phyloP scores from a whole-genome alignment of 1,140 invertebrate species.

The honey bee (Apis mellifera) region DNA sequence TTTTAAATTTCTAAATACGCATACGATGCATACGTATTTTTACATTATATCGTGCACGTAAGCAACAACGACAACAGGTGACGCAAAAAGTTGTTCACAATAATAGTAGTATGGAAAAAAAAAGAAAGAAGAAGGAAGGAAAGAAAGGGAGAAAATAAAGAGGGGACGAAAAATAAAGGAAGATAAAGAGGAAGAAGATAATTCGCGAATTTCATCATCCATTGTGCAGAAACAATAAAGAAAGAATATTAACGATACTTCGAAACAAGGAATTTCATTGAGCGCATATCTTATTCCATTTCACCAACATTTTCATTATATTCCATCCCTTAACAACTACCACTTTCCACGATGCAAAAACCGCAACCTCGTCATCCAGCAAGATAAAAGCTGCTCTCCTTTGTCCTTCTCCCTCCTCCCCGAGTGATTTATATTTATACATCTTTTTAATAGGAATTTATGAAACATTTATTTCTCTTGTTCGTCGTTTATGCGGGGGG shows the following conservation, averaged over 20 bases:
- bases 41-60: not conserved
- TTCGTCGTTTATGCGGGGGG: not conserved
- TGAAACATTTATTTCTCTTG: not conserved
- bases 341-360: not conserved
- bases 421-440: not conserved
- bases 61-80: not conserved
- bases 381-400: not conserved
- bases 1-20: not conserved
- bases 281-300: not conserved
- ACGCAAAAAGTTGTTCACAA: not conserved
- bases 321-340: not conserved
- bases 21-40: not conserved
- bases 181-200: not conserved
- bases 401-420: not conserved
- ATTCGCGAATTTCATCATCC: not conserved
- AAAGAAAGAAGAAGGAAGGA: not conserved
- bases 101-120: no score
- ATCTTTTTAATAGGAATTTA: not conserved
- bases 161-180: not conserved
- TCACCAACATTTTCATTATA: not conserved
- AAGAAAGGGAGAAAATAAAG: not conserved
- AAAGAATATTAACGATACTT: not conserved
- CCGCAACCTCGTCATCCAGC: not conserved
- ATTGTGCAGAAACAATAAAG: not conserved
- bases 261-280: not conserved